phyloP scores from a whole-genome alignment of 2,113 vertebrate genomes.

The Microcebus griseorufus region DNA sequence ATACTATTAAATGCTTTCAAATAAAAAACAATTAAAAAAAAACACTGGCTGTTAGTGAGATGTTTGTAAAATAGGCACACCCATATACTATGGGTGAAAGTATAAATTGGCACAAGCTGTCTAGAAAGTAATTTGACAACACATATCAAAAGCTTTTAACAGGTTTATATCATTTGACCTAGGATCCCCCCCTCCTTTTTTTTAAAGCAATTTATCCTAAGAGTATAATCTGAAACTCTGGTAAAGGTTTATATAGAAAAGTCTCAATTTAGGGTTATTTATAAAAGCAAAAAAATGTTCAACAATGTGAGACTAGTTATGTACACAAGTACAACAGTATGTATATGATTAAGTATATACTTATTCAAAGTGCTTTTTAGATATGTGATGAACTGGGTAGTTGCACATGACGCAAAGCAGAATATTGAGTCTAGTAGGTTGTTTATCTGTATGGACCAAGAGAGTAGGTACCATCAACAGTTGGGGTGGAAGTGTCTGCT shows the following conservation, averaged over 20 bases:
- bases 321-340: not conserved
- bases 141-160: not conserved
- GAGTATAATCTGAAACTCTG: conserved; percentile 6
- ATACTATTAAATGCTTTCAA: not conserved
- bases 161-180: not conserved
- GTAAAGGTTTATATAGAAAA: conserved; percentile 5
- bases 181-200: not conserved
- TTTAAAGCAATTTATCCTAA: not conserved
- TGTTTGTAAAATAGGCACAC: not conserved
- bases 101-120: not conserved
- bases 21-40: not conserved
- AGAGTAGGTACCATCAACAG: not conserved
- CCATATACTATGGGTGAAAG: not conserved
- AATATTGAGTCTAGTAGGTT: not conserved
- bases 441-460: not conserved
- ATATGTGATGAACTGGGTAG: not conserved
- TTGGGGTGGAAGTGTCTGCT: not conserved
- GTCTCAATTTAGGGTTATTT: not conserved
- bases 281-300: conserved; percentile 1
- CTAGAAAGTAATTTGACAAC: conserved; percentile 14
- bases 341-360: not conserved
- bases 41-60: not conserved
- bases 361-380: not conserved
- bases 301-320: not conserved
- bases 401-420: not conserved